Conservation (phyloP, 2,797 vertebrate genomes). For the Coregonus ussuriensis region DNA sequence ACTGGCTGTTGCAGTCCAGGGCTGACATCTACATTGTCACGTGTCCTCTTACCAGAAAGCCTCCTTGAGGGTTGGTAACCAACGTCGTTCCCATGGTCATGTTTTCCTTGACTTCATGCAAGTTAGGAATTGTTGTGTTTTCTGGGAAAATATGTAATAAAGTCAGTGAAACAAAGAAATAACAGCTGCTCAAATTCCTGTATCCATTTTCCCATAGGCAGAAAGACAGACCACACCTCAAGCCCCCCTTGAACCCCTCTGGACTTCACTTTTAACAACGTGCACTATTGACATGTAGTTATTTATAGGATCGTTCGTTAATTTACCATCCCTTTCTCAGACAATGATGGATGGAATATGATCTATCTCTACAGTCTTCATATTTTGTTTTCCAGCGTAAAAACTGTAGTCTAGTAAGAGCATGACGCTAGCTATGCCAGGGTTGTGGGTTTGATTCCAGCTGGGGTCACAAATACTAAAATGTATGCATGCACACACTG, state of each 20-base stretch:
- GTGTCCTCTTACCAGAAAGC: slow-evolving; percentile 89
- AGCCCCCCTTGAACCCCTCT: slow-evolving; percentile 15
- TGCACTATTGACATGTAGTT: slow-evolving; percentile 36
- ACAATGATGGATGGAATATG: background rate
- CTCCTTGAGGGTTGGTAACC: slow-evolving; percentile 91
- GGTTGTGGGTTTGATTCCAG: background rate
- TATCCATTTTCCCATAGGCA: slow-evolving; percentile 64
- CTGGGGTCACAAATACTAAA: background rate
- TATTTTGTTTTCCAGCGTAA: background rate
- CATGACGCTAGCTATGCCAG: background rate
- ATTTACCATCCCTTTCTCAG: slow-evolving; percentile 9
- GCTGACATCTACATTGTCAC: background rate
- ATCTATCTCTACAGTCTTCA: background rate
- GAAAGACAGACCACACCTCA: slow-evolving; percentile 22
- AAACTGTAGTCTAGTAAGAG: background rate
- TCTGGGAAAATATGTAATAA: slow-evolving; percentile 76
- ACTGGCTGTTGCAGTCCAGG: background rate
- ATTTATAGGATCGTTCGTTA: slow-evolving; percentile 41
- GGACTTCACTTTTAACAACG: slow-evolving; percentile 5
- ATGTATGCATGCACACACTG: background rate
- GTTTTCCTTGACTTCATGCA: slow-evolving; percentile 95
- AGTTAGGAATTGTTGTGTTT: slow-evolving; percentile 87
- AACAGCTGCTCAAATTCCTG: slow-evolving; percentile 69
- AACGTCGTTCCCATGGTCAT: slow-evolving; percentile 98
- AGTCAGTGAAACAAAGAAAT: slow-evolving; percentile 42